Conservation (phyloP, 2,113 vertebrate species). For the Enhydra lutris region DNA sequence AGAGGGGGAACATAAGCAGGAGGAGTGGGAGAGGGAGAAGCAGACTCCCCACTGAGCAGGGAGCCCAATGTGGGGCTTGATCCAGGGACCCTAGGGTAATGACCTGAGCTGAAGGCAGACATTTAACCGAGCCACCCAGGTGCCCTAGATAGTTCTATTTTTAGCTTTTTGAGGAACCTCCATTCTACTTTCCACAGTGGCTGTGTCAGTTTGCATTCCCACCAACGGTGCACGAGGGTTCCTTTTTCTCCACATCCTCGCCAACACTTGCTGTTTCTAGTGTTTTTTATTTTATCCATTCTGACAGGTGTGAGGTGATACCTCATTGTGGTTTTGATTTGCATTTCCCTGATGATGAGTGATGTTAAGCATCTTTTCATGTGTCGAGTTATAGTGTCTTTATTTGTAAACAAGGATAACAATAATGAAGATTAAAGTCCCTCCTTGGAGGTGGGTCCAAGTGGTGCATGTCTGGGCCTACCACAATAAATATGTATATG, state of each 20-base stretch:
- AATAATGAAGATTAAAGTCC: background rate
- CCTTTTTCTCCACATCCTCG: background rate
- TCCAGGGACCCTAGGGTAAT: too few relatives aligned
- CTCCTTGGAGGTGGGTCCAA: background rate
- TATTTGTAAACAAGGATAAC: constrained; percentile 21
- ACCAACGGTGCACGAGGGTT: background rate
- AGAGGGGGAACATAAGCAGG: too few relatives aligned
- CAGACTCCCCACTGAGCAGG: too few relatives aligned
- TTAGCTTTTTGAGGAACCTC: background rate
- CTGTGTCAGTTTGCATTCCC: background rate
- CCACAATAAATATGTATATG: background rate
- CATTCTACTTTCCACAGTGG: background rate
- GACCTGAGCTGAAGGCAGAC: too few relatives aligned
- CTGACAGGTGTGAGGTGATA: background rate
- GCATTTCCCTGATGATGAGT: background rate
- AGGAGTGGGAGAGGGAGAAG: too few relatives aligned
- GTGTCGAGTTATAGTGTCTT: background rate
- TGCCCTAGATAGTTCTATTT: background rate
- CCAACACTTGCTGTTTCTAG: background rate
- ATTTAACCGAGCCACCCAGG: too few relatives aligned
- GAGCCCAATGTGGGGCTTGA: too few relatives aligned
- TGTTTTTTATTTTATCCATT: background rate
- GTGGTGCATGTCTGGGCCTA: background rate
- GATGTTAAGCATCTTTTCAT: background rate
- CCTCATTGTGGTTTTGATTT: background rate